A percentile compares a stretch with the other conserved stretches of the same genome.
These are phyloP conservation scores for Podiceps cristatus DNA, from an alignment of 2,113 vertebrate genomes.

Conservation along the genomic window DNA sequence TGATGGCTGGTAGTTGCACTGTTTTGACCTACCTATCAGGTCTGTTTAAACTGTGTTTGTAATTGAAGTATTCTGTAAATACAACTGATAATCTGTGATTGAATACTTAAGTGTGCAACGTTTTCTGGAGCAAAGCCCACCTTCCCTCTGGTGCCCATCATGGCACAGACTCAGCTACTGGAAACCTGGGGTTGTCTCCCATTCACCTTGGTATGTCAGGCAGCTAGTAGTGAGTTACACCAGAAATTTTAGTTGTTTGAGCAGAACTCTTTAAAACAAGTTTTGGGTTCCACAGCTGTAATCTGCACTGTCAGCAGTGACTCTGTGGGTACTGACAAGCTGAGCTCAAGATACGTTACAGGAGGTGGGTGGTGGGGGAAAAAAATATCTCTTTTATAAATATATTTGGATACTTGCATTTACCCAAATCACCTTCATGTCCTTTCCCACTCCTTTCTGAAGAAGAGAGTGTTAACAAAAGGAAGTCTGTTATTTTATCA, in stretches of 20 bases:
- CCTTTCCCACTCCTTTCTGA: slow-evolving; percentile 31
- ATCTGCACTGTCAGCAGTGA: slow-evolving; percentile 35
- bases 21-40: not conserved
- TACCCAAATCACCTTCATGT: not conserved
- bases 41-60: not conserved
- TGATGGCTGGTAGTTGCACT: not conserved
- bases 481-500: not conserved
- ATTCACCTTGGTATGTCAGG: not conserved
- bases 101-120: not conserved
- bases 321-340: slow-evolving; percentile 24
- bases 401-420: slow-evolving; percentile 26
- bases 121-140: not conserved
- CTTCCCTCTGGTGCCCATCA: rapidly evolving
- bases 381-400: slow-evolving; percentile 16
- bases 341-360: not conserved
- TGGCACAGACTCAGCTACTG: not conserved
- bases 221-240: not conserved
- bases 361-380: not conserved
- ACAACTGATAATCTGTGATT: not conserved
- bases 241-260: not conserved
- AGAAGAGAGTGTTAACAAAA: not conserved
- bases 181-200: not conserved
- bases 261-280: not conserved
- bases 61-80: not conserved
- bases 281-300: not conserved